Percentiles rank a stretch among this genome's conserved stretches.
phyloP scores from a whole-genome alignment of 2,797 vertebrate genomes.

The Hafferia zeledoni region DNA sequence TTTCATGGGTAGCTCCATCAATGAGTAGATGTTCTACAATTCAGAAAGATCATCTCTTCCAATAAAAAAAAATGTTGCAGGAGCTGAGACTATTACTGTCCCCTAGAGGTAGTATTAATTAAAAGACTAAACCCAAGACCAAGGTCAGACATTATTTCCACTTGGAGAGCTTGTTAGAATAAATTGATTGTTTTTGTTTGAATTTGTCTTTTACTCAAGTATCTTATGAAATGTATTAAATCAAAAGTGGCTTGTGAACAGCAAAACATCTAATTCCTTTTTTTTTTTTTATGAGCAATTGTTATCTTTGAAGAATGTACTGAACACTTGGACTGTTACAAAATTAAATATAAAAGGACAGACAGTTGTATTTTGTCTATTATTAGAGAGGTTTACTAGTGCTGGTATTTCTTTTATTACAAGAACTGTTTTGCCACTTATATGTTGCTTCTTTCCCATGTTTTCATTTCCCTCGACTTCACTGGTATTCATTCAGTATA shows the following conservation, averaged over 20 bases:
- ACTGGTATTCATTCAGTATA: neutral
- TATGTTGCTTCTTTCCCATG: rapidly evolving
- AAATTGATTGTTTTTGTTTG: neutral
- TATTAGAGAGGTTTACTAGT: neutral
- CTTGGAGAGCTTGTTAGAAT: neutral
- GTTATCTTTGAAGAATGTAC: neutral
- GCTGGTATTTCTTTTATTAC: neutral
- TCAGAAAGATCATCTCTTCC: neutral
- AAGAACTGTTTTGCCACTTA: neutral
- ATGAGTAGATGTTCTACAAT: neutral
- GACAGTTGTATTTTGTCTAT: neutral
- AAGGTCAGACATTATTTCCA: neutral
- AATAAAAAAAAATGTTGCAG: neutral
- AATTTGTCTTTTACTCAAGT: neutral
- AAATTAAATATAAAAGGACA: neutral
- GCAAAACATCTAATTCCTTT: neutral
- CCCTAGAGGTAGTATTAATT: neutral
- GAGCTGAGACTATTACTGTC: neutral
- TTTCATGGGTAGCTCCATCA: neutral
- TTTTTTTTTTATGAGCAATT: neutral
- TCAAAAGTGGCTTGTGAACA: neutral
- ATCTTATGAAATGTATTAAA: neutral
- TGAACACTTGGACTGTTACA: neutral
- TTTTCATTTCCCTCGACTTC: neutral
- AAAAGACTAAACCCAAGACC: neutral